Percentiles rank a stretch among this genome's conserved stretches.
Evolutionary conservation across 2,113 vertebrate species (phyloP).

Genomic region (Myiagra hebetior): DNA sequence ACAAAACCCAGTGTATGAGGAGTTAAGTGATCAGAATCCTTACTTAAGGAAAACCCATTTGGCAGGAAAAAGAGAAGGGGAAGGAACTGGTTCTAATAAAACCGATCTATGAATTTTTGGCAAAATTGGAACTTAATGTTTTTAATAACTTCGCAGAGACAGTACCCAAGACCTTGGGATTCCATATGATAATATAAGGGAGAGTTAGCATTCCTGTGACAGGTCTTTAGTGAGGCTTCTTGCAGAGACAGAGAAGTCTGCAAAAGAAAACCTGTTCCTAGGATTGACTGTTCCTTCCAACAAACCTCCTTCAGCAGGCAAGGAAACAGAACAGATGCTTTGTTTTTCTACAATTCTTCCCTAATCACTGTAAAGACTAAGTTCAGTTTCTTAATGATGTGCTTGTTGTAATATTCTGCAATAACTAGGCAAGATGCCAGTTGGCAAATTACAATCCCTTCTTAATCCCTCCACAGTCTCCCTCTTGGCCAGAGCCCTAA

Average conservation of each 20-base stretch:
- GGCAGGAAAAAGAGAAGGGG: neutral
- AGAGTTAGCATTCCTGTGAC: neutral
- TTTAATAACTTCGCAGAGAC: neutral
- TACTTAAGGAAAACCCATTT: neutral
- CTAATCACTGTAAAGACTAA: neutral
- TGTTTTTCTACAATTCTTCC: neutral
- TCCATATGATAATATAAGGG: neutral
- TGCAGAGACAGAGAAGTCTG: neutral
- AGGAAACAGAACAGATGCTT: neutral
- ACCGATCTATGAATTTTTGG: neutral
- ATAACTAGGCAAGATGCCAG: neutral
- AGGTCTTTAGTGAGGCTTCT: neutral
- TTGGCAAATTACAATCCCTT: neutral
- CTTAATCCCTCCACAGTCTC: neutral
- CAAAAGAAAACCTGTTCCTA: neutral
- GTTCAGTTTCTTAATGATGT: neutral
- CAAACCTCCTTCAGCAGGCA: neutral
- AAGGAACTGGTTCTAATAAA: neutral
- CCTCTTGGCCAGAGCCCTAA: neutral
- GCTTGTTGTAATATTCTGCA: neutral
- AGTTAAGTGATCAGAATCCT: neutral
- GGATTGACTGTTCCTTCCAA: neutral
- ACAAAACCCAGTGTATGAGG: neutral
- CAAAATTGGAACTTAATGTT: neutral
- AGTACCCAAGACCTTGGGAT: neutral